Percentiles rank a stretch among this genome's conserved stretches.
These are phyloP conservation scores for Archivesica marissinica DNA, from an alignment of 1,140 invertebrate genomes.

Conservation along the genomic window DNA sequence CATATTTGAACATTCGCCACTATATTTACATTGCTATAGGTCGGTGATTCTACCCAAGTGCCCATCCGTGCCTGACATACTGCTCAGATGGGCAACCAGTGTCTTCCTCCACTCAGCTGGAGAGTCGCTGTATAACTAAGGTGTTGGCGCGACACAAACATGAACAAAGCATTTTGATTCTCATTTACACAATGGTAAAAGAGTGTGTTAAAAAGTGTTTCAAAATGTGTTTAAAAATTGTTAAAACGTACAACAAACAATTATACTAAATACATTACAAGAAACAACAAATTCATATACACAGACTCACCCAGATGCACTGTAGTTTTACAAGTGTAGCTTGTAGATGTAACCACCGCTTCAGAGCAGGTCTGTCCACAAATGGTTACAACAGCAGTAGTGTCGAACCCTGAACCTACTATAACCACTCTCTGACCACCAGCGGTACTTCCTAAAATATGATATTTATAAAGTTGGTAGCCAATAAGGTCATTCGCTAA, in stretches of 20 bases:
- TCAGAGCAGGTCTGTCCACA: slow-evolving; percentile 69
- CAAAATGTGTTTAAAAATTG: not conserved
- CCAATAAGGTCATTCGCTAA: not conserved
- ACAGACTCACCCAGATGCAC: slow-evolving; percentile 13
- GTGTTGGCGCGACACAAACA: not conserved
- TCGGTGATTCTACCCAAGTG: no score
- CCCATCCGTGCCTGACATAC: no score
- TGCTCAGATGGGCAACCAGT: no score
- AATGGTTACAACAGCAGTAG: slow-evolving; percentile 65
- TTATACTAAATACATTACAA: not conserved
- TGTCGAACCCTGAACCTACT: slow-evolving; percentile 71
- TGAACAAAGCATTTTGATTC: not conserved
- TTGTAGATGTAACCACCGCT: slow-evolving; percentile 3
- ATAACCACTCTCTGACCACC: slow-evolving; percentile 73
- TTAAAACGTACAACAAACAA: not conserved
- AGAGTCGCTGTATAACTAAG: not conserved
- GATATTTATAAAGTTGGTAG: no score
- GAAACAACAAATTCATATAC: not conserved
- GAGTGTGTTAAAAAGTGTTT: no score
- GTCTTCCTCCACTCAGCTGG: no score
- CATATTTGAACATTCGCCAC: no score
- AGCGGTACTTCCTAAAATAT: slow-evolving; percentile 71
- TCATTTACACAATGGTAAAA: no score
- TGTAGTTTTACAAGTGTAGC: slow-evolving; percentile 66
- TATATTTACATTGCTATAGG: no score